phyloP scores from a whole-genome alignment of 2,797 vertebrate genomes.

The Diplodus sargus region DNA sequence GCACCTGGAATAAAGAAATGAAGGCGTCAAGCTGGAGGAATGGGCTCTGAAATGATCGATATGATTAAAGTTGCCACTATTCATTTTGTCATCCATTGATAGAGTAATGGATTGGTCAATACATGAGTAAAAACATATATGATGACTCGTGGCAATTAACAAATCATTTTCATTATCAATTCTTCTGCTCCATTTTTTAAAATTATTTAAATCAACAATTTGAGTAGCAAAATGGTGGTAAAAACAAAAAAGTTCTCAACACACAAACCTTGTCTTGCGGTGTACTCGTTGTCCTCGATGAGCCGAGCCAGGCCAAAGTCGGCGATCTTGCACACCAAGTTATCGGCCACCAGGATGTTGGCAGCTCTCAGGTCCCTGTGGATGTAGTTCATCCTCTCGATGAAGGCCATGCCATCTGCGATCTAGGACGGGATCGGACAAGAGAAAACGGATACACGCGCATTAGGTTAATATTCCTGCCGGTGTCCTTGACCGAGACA shows the following conservation, averaged over 20 bases:
- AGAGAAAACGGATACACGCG: background rate
- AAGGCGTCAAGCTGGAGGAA: background rate
- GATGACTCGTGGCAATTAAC: background rate
- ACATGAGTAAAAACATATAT: background rate
- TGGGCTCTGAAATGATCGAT: background rate
- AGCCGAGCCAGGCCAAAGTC: conserved; percentile 97
- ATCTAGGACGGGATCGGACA: conserved; percentile 81
- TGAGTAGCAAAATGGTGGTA: too few species aligned
- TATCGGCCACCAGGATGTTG: conserved; percentile 98
- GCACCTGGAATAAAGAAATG: conserved; percentile 85
- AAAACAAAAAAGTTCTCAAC: background rate
- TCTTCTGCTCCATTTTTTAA: too few species aligned
- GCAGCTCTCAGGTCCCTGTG: conserved; percentile 98
- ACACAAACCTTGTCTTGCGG: conserved; percentile 94
- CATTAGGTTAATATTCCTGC: too few species aligned
- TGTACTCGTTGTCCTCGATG: conserved; percentile 99
- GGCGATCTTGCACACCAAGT: conserved; percentile 98
- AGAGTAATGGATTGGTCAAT: background rate
- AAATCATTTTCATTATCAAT: too few species aligned
- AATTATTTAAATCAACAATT: too few species aligned
- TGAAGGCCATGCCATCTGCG: conserved; percentile 98
- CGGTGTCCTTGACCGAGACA: too few species aligned
- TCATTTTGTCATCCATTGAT: background rate
- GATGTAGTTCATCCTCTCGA: conserved; percentile 99
- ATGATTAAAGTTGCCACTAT: background rate